A percentile compares a stretch with the other conserved stretches of the same genome.
phyloP scores from a whole-genome alignment of 2,113 vertebrate genomes.

The Oplegnathus fasciatus region DNA sequence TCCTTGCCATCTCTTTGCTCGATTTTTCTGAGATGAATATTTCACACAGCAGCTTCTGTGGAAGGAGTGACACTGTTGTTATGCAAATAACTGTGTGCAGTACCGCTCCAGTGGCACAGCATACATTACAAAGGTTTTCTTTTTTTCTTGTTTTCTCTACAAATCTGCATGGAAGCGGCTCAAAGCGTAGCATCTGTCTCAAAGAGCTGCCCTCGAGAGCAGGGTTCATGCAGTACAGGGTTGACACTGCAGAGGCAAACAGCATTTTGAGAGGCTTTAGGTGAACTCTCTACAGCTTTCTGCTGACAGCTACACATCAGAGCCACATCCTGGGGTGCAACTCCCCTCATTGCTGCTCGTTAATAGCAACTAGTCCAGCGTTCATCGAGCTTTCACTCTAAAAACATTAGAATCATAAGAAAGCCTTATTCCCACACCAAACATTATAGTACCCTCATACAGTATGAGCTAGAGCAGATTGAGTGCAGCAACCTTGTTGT shows the following conservation, averaged over 20 bases:
- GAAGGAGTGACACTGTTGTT: constrained; percentile 22
- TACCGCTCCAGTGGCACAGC: neutral
- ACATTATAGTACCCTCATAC: neutral
- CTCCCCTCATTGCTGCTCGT: neutral
- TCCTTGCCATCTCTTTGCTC: neutral
- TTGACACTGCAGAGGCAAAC: constrained; percentile 23
- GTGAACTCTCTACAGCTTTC: neutral
- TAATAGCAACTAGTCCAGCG: neutral
- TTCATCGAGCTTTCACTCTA: neutral
- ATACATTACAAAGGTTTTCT: constrained; percentile 18
- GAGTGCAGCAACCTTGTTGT: neutral
- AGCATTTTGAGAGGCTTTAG: constrained; percentile 12
- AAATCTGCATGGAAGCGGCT: constrained; percentile 24
- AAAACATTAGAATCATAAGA: neutral
- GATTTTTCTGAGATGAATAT: constrained; percentile 25
- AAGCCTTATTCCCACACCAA: neutral
- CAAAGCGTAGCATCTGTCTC: neutral
- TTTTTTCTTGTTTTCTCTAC: neutral
- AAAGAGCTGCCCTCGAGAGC: neutral
- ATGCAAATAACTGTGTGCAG: constrained; percentile 32
- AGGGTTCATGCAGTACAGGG: neutral
- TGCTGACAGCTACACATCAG: constrained; percentile 23
- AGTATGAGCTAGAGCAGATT: neutral
- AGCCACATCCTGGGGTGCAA: neutral
- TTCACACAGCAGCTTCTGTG: constrained; percentile 19